Evolutionary conservation across 2,113 vertebrate species (phyloP), one percentile per base, ranked within the genome.

Genomic region (Ictidomys tridecemlineatus): DNA sequence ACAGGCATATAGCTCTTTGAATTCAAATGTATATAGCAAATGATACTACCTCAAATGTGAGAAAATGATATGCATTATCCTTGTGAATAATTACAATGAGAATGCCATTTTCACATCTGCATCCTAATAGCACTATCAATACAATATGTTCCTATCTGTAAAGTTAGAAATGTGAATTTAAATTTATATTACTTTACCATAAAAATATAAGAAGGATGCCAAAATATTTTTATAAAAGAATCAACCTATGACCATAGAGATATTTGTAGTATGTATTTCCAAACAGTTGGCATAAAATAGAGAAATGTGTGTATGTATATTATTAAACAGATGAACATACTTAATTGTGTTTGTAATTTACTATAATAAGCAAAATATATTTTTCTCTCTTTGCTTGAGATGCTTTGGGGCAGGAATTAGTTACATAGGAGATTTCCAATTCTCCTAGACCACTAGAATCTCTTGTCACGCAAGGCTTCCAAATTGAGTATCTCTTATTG

Each of bases 181-280:
- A 69, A 93, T 83, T 85, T 91, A 30, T 4, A 73, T 89, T 61
- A 73, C 24, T 93, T 92, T 97, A 84, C 9, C 56, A 96, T 34
- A 93, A 63, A 89, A 91, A 92, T 78, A 2, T 85, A 87, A 92
- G 42, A 91, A 69, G 12, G n/a, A 42, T 85, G 45, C 22, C 48
- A 92, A 96, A 83, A 87, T 92, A 26, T 72, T 16, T 95, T 95
- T 95, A 51, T 96, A 97, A 92, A 76, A 93, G 94, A 92, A 88
- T 85, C 73, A 91, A 65, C 24, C 32, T 8, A 79, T 91, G 37
- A 34, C 53, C 14, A 58, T 22, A 87, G 20, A 72, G 51, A 65
- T 4, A 76, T 70, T 91, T 89, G 13, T 85, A 76, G 14, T 48
- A 78, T 67, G 18, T 80, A 74, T 95, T 93, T 95, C 16, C 22